Evolutionary conservation across 2,797 vertebrate species (phyloP), one percentile per base, ranked within the genome.

Genomic region (Pyrocephalus nanus): DNA sequence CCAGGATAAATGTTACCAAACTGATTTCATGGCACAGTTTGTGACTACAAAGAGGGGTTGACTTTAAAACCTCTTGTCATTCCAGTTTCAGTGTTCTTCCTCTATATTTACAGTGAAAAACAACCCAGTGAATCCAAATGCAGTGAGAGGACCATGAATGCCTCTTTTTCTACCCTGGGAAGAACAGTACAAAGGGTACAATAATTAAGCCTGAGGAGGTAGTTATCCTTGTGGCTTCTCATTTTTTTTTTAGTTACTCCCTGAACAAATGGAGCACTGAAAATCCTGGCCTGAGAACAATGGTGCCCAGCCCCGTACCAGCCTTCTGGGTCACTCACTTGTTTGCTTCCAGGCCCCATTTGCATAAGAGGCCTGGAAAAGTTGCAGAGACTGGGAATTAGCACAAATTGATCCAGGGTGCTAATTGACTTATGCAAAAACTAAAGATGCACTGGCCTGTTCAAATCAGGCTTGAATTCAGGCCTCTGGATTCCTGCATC

Each of bases 231-330:
- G 91, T 65, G 79, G 81, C 13, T 23, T 62, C 30, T 57, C 30
- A 13, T 86, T 92, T 82, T 75, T 38, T 38, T 85, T 73, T 70
- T 25, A 13, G 51, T 92, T 79, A 17, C 67, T 53, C 36, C 62
- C 20, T 3, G 76, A 96, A 95, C 86, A 96, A 96, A 91, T 32
- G 48, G 71, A 84, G 80, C 94, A 72, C 76, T 94, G 92, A 96
- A 95, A 90, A 34, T 30, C 62, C 29, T 26, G 73, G 84, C 73
- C 81, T 77, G 40, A 90, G 77, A 96, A 96, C 86, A 81, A 75
- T 78, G 77, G 85, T 94, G 83, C 45, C 77, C 82, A 83, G 83
- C 43, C 57, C 55, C 1, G 12, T 95, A 91, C 76, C 91, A 88
- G 85, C 74, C 75, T 75, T 72, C 71, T 78, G 82, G 66, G 73